Conservation (phyloP, 2,797 vertebrate species). For the Artibeus lituratus region DNA sequence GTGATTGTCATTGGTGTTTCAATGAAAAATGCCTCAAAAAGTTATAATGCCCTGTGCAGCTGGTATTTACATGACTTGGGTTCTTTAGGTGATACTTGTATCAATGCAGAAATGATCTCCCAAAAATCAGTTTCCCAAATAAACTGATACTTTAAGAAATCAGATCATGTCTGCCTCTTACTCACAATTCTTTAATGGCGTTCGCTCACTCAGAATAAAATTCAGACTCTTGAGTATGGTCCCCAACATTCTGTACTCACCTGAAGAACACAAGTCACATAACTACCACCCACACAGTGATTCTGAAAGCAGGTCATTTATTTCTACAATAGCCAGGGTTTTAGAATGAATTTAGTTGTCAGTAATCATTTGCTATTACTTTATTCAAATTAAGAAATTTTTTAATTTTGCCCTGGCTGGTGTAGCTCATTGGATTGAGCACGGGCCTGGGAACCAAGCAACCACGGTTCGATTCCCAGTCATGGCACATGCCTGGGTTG, state of each 20-base stretch:
- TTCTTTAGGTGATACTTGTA: background rate
- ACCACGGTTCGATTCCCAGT: no score
- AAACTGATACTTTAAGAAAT: no score
- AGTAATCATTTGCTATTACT: background rate
- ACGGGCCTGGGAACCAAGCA: no score
- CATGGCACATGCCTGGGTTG: no score
- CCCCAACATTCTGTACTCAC: no score
- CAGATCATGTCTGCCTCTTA: no score
- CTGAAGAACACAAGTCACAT: background rate
- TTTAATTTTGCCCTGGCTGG: no score
- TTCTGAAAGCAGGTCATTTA: background rate
- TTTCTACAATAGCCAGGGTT: background rate
- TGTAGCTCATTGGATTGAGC: no score
- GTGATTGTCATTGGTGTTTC: background rate
- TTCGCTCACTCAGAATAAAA: no score
- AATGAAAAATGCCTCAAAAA: background rate
- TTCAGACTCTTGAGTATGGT: no score
- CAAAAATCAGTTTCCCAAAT: background rate
- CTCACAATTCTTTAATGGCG: no score
- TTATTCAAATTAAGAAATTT: background rate
- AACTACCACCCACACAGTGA: background rate
- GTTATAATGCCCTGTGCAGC: background rate
- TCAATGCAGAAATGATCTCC: background rate
- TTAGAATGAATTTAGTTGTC: background rate
- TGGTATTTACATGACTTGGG: background rate